phyloP scores from a whole-genome alignment of 2,888 invertebrate species.

The Caenorhabditis sp. region DNA sequence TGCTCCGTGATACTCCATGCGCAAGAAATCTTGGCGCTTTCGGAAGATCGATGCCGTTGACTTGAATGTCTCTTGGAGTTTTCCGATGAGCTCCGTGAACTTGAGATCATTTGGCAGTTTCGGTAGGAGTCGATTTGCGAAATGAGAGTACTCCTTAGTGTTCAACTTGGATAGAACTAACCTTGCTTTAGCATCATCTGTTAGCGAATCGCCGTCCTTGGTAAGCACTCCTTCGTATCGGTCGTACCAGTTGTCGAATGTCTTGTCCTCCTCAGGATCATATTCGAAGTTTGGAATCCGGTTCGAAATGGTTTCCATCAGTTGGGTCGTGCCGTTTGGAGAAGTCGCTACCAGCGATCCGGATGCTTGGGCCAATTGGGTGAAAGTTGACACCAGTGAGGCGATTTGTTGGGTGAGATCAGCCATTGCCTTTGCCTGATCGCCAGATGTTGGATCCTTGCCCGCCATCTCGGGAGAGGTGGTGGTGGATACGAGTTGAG shows the following conservation, averaged over 20 bases:
- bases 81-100: not conserved
- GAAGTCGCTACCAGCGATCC: not conserved
- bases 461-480: too few relatives aligned
- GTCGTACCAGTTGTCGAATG: not conserved
- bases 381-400: not conserved
- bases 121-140: not conserved
- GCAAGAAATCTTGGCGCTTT: conserved; percentile 10
- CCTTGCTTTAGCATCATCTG: not conserved
- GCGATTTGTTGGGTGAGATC: not conserved
- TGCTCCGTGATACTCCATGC: not conserved
- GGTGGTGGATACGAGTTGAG: too few relatives aligned
- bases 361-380: not conserved
- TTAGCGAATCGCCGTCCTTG: not conserved
- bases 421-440: not conserved
- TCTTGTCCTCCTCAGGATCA: not conserved
- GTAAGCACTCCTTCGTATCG: not conserved
- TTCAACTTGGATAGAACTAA: not conserved
- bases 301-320: not conserved
- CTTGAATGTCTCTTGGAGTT: conserved; percentile 7
- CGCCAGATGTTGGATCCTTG: not conserved
- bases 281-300: conserved; percentile 1
- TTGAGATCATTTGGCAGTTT: not conserved
- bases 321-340: not conserved
- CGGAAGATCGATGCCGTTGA: not conserved
- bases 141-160: not conserved